Conservation (phyloP, 1,140 invertebrate species). For the Calliphora vicina region DNA sequence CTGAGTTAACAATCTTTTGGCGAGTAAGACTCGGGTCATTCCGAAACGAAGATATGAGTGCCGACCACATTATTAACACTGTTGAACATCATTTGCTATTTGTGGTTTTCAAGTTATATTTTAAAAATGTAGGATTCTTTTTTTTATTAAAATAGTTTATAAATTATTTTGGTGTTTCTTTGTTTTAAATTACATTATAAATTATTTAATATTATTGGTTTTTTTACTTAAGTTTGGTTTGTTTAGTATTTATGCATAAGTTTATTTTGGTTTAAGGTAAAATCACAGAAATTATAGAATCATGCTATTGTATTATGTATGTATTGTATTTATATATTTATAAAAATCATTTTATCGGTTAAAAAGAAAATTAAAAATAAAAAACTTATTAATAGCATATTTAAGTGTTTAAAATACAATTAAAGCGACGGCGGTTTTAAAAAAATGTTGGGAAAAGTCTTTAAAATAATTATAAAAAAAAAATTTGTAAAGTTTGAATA, state of each 20-base stretch:
- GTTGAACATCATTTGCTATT: neutral
- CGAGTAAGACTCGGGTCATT: no score
- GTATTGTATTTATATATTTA: no score
- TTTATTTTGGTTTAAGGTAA: neutral
- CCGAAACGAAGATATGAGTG: no score
- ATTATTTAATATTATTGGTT: neutral
- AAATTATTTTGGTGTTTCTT: neutral
- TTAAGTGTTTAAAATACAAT: neutral
- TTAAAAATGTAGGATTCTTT: neutral
- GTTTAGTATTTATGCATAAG: neutral
- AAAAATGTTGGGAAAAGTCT: no score
- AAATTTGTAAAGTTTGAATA: no score
- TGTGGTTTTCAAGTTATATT: neutral
- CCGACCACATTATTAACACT: no score
- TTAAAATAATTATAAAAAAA: no score
- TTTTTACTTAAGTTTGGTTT: neutral
- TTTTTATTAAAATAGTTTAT: neutral
- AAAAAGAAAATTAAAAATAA: no score
- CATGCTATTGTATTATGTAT: neutral
- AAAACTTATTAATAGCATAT: neutral
- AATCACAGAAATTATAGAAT: constrained; percentile 1
- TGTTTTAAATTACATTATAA: neutral
- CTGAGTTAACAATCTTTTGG: no score
- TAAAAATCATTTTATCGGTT: no score
- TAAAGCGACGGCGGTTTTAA: neutral